Evolutionary conservation across 2,113 vertebrate species (phyloP), one percentile per base, ranked within the genome.

Genomic region (Alligator mississippiensis): DNA sequence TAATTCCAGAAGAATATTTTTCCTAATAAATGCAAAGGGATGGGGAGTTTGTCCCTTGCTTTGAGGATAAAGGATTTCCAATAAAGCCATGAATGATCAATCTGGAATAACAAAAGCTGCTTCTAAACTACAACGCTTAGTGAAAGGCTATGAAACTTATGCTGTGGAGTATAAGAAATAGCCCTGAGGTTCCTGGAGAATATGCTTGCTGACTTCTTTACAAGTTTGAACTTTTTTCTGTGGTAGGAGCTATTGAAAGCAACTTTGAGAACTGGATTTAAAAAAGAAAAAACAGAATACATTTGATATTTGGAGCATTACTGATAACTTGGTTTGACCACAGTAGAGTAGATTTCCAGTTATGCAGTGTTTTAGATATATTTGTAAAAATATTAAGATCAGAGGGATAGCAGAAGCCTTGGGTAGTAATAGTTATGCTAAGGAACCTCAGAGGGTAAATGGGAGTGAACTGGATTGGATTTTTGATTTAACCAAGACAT

Each of bases 31-130:
- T 82, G 89, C 1, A 17, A 80, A 93, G 27, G 13, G 24, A 54
- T 84, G 54, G 28, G 16, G 34, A 89, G 60, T 70, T 94, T 61
- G 62, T 89, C 80, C 64, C 72, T 18, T 84, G 85, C n/a, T 84
- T 38, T 59, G 63, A 90, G 85, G 64, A 84, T 60, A 84, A 92
- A 85, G 83, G 24, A 82, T 79, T 61, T 93, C 75, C 87, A 70
- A 78, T 92, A 84, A 95, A 91, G 18, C n/a, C 15, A 28, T 63
- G 74, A 81, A 57, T 90, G 89, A 79, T 93, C 66, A 78, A 12
- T 93, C 62, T 95, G 62, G 77, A 80, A 72, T 62, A 89, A 87
- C 78, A 86, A 93, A 94, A 93, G 74, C 86, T 92, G 30, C 66
- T 90, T 90, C 88, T 91, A 86, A 88, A 88, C 30, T 80, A 63